These are phyloP conservation scores for Hypothenemus hampei DNA, from an alignment of 1,140 invertebrate genomes.

Conservation along the genomic window DNA sequence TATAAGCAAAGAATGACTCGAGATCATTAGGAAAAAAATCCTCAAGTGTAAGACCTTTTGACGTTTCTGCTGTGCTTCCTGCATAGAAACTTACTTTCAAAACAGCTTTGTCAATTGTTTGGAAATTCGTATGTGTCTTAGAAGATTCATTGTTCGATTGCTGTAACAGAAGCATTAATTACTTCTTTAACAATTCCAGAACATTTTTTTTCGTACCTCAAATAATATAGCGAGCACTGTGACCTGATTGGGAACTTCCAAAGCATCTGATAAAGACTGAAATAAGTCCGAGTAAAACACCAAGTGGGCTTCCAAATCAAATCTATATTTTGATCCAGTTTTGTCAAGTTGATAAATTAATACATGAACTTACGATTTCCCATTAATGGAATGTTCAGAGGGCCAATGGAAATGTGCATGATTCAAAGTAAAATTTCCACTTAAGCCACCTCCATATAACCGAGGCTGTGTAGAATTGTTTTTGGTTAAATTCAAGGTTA, in stretches of 20 bases:
- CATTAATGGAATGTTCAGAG: slow-evolving; percentile 68
- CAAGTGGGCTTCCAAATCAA: slow-evolving; percentile 60
- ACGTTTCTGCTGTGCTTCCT: neutral
- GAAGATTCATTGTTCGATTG: neutral
- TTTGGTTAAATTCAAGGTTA: no score
- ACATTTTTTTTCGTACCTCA: slow-evolving; percentile 48
- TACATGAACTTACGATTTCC: slow-evolving; percentile 40
- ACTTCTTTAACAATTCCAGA: neutral
- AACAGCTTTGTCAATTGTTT: slow-evolving; percentile 1
- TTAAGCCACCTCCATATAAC: slow-evolving; percentile 44
- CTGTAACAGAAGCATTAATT: neutral
- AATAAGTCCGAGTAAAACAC: slow-evolving; percentile 62
- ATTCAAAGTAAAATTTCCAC: slow-evolving; percentile 53
- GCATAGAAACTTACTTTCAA: neutral
- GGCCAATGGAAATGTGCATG: slow-evolving; percentile 76
- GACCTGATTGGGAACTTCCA: slow-evolving; percentile 55
- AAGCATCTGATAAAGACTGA: slow-evolving; percentile 51
- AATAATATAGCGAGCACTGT: slow-evolving; percentile 66
- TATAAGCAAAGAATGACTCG: slow-evolving; percentile 6
- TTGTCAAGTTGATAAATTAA: neutral
- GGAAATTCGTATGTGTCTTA: slow-evolving; percentile 6
- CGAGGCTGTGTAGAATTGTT: no score
- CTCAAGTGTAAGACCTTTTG: neutral
- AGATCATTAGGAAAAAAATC: slow-evolving; percentile 12
- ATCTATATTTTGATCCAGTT: slow-evolving; percentile 37